phyloP scores from a whole-genome alignment of 2,113 vertebrate species.

The Aphyosemion australe region DNA sequence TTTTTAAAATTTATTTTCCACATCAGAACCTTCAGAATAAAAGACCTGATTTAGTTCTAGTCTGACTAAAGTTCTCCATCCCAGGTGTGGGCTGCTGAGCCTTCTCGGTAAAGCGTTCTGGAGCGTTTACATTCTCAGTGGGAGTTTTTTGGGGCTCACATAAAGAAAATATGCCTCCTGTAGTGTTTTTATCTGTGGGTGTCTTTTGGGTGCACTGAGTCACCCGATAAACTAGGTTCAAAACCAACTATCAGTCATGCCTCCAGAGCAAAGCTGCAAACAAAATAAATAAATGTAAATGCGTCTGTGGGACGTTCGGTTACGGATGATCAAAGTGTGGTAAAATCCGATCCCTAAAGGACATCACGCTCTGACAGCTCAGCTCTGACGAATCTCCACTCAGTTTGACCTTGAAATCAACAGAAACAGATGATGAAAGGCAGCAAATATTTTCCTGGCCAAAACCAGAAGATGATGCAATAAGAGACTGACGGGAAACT shows the following conservation, averaged over 20 bases:
- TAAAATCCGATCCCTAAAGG: constrained; percentile 20
- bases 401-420: constrained; percentile 26
- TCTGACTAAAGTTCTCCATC: background rate
- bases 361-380: constrained; percentile 10
- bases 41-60: background rate
- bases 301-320: constrained; percentile 12
- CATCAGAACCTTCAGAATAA: too few relatives aligned
- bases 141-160: constrained; percentile 24
- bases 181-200: constrained; percentile 29
- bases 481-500: background rate
- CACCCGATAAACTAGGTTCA: constrained; percentile 39
- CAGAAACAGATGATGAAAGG: constrained; percentile 26
- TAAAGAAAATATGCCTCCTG: constrained; percentile 20
- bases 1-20: background rate
- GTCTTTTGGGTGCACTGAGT: constrained; percentile 45
- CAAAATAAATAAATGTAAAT: constrained; percentile 12
- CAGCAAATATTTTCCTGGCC: constrained; percentile 12
- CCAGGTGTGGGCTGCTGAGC: constrained; percentile 25
- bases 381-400: constrained; percentile 5
- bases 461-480: constrained; percentile 18
- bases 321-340: constrained; percentile 37
- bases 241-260: constrained; percentile 8
- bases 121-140: constrained; percentile 34
- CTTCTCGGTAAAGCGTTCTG: constrained; percentile 1
- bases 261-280: constrained; percentile 18